phyloP scores from a whole-genome alignment of 2,797 vertebrate genomes.

The Tamandua tetradactyla region DNA sequence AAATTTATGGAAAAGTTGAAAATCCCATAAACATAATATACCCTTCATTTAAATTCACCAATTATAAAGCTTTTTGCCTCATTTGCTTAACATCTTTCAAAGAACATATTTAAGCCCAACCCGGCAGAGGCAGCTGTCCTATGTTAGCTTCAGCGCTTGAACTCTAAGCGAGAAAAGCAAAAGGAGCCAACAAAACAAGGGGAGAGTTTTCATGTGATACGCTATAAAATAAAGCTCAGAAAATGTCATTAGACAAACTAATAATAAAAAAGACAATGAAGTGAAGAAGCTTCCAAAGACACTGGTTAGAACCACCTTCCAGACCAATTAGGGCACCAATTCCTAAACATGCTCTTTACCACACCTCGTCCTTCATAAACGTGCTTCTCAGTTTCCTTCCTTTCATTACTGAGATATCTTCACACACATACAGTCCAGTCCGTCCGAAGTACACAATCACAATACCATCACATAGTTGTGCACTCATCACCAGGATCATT shows the following conservation, averaged over 20 bases:
- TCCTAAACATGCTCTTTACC: background rate
- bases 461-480: no score
- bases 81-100: background rate
- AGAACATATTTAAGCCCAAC: background rate
- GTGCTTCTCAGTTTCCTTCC: no score
- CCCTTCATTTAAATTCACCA: background rate
- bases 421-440: no score
- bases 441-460: no score
- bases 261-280: background rate
- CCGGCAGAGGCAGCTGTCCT: background rate
- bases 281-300: background rate
- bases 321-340: background rate
- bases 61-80: background rate
- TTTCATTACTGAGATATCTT: no score
- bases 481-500: no score
- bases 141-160: background rate
- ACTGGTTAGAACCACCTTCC: background rate
- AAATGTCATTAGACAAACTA: background rate
- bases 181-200: background rate
- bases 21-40: background rate
- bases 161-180: background rate
- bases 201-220: background rate
- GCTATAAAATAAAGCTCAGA: background rate
- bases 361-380: constrained; percentile 1
- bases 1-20: background rate